phyloP scores from a whole-genome alignment of 2,888 invertebrate species.

The Synanthedon myopaeformis region DNA sequence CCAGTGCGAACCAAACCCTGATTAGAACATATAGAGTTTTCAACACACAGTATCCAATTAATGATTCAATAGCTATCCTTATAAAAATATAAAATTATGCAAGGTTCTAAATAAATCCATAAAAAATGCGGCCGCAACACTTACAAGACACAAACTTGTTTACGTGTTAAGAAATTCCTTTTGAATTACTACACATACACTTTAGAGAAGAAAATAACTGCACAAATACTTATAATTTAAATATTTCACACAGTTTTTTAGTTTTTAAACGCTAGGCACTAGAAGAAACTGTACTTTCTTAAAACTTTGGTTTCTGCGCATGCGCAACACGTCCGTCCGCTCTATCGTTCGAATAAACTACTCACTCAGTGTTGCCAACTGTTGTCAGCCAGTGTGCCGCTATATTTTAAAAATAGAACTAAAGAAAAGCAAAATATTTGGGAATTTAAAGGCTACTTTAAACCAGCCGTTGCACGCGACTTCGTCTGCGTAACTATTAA shows the following conservation, averaged over 20 bases:
- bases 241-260: not conserved
- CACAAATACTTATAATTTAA: no score
- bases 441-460: no score
- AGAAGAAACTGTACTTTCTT: not conserved
- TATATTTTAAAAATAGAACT: no score
- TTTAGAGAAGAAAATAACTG: slow-evolving; percentile 11
- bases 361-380: no score
- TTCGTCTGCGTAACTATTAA: no score
- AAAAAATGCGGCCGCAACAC: slow-evolving; percentile 14
- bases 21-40: not conserved
- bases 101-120: slow-evolving; percentile 29
- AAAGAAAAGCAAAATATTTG: no score
- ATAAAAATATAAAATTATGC: slow-evolving; percentile 19
- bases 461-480: no score
- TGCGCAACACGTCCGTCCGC: slow-evolving; percentile 26
- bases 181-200: slow-evolving; percentile 10
- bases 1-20: not conserved
- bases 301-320: slow-evolving; percentile 6
- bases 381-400: no score
- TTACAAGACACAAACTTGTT: slow-evolving; percentile 19
- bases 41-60: not conserved
- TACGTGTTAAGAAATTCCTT: slow-evolving; percentile 13
- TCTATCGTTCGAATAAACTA: slow-evolving; percentile 16
- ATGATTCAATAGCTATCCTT: not conserved
- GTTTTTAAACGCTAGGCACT: not conserved